Evolutionary conservation across 2,888 invertebrate genomes (phyloP), one percentile per base, ranked within the genome.

Genomic region (Drosophila nr. perissopoda): DNA sequence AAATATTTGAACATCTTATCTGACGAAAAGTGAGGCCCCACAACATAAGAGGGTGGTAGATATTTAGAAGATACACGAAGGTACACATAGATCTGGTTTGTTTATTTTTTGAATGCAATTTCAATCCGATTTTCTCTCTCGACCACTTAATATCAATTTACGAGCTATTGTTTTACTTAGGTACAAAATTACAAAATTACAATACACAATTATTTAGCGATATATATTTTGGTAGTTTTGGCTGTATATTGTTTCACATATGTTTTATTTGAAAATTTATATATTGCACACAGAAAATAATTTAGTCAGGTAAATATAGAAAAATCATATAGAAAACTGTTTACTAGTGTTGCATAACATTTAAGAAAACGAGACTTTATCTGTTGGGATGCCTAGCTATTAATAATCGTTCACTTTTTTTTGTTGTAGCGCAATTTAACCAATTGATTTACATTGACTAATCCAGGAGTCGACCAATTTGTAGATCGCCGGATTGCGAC

Each of bases 271-370:
- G 63, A 77, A 87, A 84, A 74, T 80, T 60, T 82, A 82, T 88
- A 80, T 80, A 89, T 85, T 70, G 83, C 76, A 89, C 79, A 89
- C 82, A 84, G 65, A 82, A 81, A 78, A 82, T 72, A 85, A 89
- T 88, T 88, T 89, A 82, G 85, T 86, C 90, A 86, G 85, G 85
- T 88, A 46, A 46, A 85, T 76, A 61, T 76, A 71, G 71, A 81
- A 79, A 89, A 84, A 84, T 57, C 11, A 68, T 51, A 52, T 48
- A 73, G 70, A 60, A 69, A 54, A 76, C 56, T 59, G 59, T 65
- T 70, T 57, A 85, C 74, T 72, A 63, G 59, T 51, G 36, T 58
- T 67, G 69, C 74, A 66, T 57, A 62, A 63, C 53, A 57, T 49
- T 31, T 57, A 77, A 54, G 38, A 61, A 54, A 81, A 64, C 31